Base-by-base conservation (phyloP, 2,888 invertebrate species). In the Caenorhabditis plicata region DNA sequence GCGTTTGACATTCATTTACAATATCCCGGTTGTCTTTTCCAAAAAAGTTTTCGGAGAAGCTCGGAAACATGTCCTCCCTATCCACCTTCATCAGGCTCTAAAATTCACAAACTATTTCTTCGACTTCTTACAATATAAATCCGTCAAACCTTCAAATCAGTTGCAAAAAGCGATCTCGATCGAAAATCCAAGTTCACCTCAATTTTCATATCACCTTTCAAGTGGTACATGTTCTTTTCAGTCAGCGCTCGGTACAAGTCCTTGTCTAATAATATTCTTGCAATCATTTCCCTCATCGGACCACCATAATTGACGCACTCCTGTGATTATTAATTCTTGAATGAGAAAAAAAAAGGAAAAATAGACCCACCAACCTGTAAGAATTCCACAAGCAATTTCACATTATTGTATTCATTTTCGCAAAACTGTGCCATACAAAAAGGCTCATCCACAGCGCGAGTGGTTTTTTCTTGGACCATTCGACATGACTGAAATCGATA, bases 291-390 rank as follows among this genome's bases (percentile, higher is more conserved):
- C 11, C 67, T 43, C 61, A 71, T 63, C 42, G 74, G 74, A 20
- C 73, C 71, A 17, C 74, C 73, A 40, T 51, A 55, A 29, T 71
- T 67, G 2, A 65, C 60, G 41, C 61, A 61, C 43, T 68, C 61
- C 67, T 73, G 45, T 15, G 67, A 50, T 5, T 17, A 22, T 25
- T 5, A 23, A 20, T 39, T 27, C 15, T 9, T 9, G 8, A 29
- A 29, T 29, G 29, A 11, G 11, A 11, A 29, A 29, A 11, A 29
- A 9, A 23, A 26, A 31, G 15, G 36, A 41, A 43, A 41, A 23
- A 22, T 13, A 36, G n/a, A 32, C 25, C 32, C 45, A 32, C 43
- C 13, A 25, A 67, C 70, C 50, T 71, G 69, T 8, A 69, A 35
- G 8, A 69, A 61, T 1, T 49, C 47, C 17, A 64, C 33, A 15